Conservation (phyloP, 2,797 vertebrate genomes). For the Chrysocyon brachyurus region DNA sequence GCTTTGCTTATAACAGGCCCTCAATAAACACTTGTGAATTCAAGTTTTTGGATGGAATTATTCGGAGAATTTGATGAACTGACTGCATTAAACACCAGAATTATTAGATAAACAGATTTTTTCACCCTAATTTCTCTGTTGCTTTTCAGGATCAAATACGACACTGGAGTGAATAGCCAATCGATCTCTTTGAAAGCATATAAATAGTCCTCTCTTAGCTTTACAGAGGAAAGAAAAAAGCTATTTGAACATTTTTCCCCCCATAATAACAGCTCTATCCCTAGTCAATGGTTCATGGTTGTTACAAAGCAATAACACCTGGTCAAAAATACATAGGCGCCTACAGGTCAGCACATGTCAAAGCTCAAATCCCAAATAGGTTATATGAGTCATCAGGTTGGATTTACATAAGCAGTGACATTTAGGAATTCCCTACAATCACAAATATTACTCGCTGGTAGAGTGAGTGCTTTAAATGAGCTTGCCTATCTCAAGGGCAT, state of each 20-base stretch:
- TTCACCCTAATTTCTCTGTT: slow-evolving; percentile 54
- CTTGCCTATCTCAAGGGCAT: slow-evolving; percentile 58
- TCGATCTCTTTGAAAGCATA: not conserved
- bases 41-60: slow-evolving; percentile 50
- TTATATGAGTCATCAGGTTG: slow-evolving; percentile 59
- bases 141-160: slow-evolving; percentile 19
- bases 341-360: not conserved
- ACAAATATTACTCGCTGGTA: not conserved
- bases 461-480: slow-evolving; percentile 61
- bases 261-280: not conserved
- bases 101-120: slow-evolving; percentile 53
- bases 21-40: slow-evolving; percentile 32
- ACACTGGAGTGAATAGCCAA: not conserved
- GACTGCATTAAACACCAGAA: slow-evolving; percentile 6
- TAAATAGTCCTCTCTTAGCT: not conserved
- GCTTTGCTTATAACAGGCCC: not conserved
- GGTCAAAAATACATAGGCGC: not conserved
- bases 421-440: slow-evolving; percentile 36
- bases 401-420: slow-evolving; percentile 66
- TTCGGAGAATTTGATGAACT: slow-evolving; percentile 44
- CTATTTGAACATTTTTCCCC: not conserved
- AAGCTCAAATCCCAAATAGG: slow-evolving; percentile 28
- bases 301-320: slow-evolving; percentile 55
- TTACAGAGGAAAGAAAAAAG: slow-evolving; percentile 9
- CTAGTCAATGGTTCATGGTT: not conserved